Conservation (phyloP, 1,140 invertebrate species). For the Musca vetustissima region DNA sequence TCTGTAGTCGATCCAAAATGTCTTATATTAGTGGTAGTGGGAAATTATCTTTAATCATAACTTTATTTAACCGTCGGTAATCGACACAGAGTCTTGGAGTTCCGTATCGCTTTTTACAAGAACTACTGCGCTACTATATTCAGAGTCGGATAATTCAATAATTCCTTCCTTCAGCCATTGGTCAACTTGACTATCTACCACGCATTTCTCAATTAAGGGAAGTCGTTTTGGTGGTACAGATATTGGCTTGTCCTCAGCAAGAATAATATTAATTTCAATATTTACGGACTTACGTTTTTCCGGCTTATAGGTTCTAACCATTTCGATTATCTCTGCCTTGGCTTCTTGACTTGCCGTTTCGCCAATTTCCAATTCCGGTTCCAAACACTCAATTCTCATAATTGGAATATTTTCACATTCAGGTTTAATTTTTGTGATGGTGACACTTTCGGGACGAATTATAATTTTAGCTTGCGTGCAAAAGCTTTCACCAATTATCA, state of each 20-base stretch:
- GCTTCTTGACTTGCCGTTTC: not conserved
- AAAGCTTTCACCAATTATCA: not conserved
- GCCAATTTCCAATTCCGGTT: not conserved
- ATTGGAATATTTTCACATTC: not conserved
- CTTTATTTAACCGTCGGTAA: conserved; percentile 31
- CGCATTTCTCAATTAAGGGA: conserved; percentile 28
- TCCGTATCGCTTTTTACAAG: conserved; percentile 34
- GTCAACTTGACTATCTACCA: conserved; percentile 32
- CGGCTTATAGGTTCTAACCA: not conserved
- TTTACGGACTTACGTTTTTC: not conserved
- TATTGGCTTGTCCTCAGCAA: conserved; percentile 36
- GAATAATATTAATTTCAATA: conserved; percentile 32
- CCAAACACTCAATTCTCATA: too few relatives aligned
- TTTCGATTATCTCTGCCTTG: conserved; percentile 25
- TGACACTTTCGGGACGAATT: not conserved
- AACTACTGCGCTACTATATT: conserved; percentile 33
- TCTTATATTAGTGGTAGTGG: conserved; percentile 24
- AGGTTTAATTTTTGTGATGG: not conserved
- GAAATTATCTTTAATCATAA: conserved; percentile 14
- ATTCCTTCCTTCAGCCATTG: conserved; percentile 38
- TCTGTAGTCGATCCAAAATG: conserved; percentile 14
- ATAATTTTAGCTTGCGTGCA: not conserved
- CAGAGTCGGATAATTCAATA: conserved; percentile 34
- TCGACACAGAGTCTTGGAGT: conserved; percentile 31
- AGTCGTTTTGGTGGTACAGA: conserved; percentile 29